Conservation (phyloP, 2,797 vertebrate species). For the Channallabes apus region DNA sequence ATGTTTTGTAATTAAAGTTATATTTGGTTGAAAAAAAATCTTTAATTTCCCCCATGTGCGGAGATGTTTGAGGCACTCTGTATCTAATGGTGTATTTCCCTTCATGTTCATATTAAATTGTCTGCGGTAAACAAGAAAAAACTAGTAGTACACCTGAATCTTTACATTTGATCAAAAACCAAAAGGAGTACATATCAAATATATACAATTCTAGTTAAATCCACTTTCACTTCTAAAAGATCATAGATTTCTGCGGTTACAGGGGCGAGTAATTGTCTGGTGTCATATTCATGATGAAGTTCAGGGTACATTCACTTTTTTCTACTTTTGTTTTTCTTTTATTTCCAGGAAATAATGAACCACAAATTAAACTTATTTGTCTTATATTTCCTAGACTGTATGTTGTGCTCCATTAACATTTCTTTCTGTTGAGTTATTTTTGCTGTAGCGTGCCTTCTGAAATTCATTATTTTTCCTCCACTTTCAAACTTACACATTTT, state of each 20-base stretch:
- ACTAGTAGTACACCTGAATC: neutral
- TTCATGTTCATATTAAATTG: neutral
- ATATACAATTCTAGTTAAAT: neutral
- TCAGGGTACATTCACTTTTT: neutral
- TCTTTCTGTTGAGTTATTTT: neutral
- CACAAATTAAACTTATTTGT: neutral
- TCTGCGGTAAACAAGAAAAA: neutral
- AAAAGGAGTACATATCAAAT: neutral
- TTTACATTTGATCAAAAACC: neutral
- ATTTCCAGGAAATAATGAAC: neutral
- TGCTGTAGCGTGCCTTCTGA: neutral
- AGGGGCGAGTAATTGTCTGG: neutral
- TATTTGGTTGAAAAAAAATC: too few relatives aligned
- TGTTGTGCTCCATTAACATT: neutral
- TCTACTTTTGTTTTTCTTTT: neutral
- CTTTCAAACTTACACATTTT: neutral
- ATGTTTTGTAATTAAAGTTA: too few relatives aligned
- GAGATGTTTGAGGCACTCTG: too few relatives aligned
- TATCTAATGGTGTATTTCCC: neutral
- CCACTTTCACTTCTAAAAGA: neutral
- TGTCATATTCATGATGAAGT: neutral
- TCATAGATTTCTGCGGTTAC: neutral
- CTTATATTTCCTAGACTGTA: neutral
- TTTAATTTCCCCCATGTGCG: too few relatives aligned
- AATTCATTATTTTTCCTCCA: neutral